Percentiles rank a stretch among this genome's conserved stretches.
Conservation (phyloP, 1,140 invertebrate species). For the Lordiphosa clarofinis region DNA sequence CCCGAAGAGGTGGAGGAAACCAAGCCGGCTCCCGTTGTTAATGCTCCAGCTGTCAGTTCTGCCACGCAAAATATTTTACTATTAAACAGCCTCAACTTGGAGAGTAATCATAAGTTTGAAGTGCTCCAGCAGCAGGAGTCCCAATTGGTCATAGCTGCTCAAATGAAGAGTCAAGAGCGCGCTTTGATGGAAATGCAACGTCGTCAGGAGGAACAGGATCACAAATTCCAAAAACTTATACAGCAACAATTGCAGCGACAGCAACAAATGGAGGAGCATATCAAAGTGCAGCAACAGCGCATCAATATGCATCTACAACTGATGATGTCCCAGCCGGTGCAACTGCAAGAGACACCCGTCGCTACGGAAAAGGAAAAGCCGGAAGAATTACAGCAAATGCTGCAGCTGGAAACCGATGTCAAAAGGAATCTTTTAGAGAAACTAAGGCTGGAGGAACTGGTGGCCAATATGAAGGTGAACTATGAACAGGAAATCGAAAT, state of each 20-base stretch:
- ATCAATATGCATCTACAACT: conserved; percentile 81
- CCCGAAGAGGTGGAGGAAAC: conserved; percentile 22
- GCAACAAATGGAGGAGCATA: conserved; percentile 80
- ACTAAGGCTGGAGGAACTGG: conserved; percentile 67
- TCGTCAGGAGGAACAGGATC: conserved; percentile 80
- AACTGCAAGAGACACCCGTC: conserved; percentile 6
- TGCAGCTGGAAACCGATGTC: conserved; percentile 74
- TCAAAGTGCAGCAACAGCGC: conserved; percentile 80
- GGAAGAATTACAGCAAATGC: conserved; percentile 19
- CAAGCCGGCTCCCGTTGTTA: not conserved
- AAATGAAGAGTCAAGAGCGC: conserved; percentile 81
- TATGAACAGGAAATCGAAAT: conserved; percentile 81
- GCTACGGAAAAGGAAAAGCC: conserved; percentile 8
- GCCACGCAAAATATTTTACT: conserved; percentile 53
- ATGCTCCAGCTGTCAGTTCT: conserved; percentile 13
- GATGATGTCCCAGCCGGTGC: conserved; percentile 77
- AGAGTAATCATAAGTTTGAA: conserved; percentile 78
- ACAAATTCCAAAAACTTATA: conserved; percentile 80
- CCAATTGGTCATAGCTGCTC: conserved; percentile 80
- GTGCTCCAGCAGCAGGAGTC: conserved; percentile 81
- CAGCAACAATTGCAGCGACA: conserved; percentile 81
- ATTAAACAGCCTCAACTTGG: conserved; percentile 65
- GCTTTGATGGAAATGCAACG: conserved; percentile 80
- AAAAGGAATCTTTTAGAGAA: conserved; percentile 80
- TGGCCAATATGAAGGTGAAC: conserved; percentile 73